Evolutionary conservation across 1,140 invertebrate species (phyloP), one percentile per base, ranked within the genome.

Genomic region (Hirudo medicinalis): DNA sequence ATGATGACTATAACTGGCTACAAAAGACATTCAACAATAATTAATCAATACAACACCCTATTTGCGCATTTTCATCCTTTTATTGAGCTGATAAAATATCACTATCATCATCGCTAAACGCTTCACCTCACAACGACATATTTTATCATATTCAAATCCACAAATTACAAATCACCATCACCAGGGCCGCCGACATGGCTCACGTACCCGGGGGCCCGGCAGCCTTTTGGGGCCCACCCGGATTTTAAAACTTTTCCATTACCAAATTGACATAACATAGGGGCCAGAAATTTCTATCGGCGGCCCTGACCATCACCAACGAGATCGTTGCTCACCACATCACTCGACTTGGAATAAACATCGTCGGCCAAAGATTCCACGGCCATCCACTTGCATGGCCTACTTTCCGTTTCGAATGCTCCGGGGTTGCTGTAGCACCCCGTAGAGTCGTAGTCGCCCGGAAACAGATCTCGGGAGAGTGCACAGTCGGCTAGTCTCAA

Each of bases 361-460:
- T 90, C 89, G 75, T 89, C 89, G 20, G 89, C 83, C 67, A 97
- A 83, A 67, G 90, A 88, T 82, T 97, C 94, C 36, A 93, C 83
- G 5, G 92, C 89, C 78, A 97, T 85, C 94, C 94, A 97, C 82
- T 95, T 95, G 72, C 97, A 88, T 0, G 94, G 93, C 74, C 92
- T 86, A 83, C 94, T 94, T 80, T 96, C 92, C 78, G 93, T 94
- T 82, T 96, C 93, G 6, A 91, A 92, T 69, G 95, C 83, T 80
- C 92, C 29, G 73, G 92, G 86, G 83, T 94, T 94, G 80, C 95
- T 92, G 78, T 94, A 94, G 82, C 95, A 92, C 8, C 91, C 92
- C 69, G 94, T 83, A 80, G 91, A 95, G 80, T 94, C 90, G 82
- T 97, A 97, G 81, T 97, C 94, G n/a, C 88, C 87, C 1, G 94